These are phyloP conservation scores for Grammatotria lemairii DNA, from an alignment of 2,113 vertebrate species.

Conservation along the genomic window DNA sequence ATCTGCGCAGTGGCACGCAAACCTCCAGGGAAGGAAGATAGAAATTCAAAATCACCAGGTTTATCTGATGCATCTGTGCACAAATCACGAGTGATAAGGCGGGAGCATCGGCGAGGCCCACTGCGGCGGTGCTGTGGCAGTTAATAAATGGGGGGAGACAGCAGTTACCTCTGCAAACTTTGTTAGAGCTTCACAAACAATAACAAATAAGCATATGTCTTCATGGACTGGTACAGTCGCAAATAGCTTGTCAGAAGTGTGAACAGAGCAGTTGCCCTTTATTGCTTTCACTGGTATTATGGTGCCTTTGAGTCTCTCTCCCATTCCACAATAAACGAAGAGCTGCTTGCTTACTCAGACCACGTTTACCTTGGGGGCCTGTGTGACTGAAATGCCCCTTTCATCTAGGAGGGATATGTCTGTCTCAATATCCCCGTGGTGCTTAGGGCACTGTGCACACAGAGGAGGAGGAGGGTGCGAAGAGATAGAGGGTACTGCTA, in stretches of 20 bases:
- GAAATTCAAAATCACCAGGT: constrained; percentile 20
- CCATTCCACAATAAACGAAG: constrained; percentile 30
- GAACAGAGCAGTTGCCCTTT: constrained; percentile 46
- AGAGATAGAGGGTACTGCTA: background rate
- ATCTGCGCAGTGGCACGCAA: background rate
- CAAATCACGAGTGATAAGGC: constrained; percentile 27
- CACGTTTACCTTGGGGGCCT: constrained; percentile 54
- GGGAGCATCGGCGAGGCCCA: background rate
- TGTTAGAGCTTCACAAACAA: constrained; percentile 25
- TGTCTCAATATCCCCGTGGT: constrained; percentile 52
- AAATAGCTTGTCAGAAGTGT: constrained; percentile 33
- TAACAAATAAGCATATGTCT: constrained; percentile 19
- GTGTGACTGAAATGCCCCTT: constrained; percentile 54
- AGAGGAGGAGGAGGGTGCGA: background rate
- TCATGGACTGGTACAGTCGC: constrained; percentile 13
- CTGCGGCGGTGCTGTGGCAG: background rate
- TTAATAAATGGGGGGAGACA: background rate
- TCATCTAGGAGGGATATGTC: constrained; percentile 60
- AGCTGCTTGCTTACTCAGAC: constrained; percentile 53
- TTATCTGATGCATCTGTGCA: constrained; percentile 6
- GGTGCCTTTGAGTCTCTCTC: constrained; percentile 26
- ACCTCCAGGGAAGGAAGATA: background rate
- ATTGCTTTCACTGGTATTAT: constrained; percentile 28
- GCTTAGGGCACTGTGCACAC: constrained; percentile 35
- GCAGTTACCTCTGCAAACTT: constrained; percentile 4